Evolutionary conservation across 2,113 vertebrate species (phyloP).

Genomic region (Upupa epops): DNA sequence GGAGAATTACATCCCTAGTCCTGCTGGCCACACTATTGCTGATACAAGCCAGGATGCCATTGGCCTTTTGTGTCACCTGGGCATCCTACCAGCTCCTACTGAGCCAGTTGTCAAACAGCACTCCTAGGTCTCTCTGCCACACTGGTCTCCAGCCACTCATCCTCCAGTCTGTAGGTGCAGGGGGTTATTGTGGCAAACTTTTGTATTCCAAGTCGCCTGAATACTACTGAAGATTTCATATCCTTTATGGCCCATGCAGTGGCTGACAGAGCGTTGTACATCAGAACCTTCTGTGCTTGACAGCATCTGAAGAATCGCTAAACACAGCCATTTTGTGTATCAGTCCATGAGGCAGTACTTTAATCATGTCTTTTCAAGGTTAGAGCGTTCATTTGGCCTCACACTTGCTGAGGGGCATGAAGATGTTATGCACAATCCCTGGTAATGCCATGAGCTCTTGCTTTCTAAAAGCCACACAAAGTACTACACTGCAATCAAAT

Average conservation of each 20-base stretch:
- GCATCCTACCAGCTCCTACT: too few relatives aligned
- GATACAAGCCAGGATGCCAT: too few relatives aligned
- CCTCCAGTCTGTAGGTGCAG: too few relatives aligned
- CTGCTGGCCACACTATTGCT: too few relatives aligned
- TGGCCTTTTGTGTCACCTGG: too few relatives aligned
- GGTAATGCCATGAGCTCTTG: constrained; percentile 37
- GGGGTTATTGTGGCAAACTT: too few relatives aligned
- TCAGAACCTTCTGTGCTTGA: neutral
- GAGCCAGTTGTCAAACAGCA: too few relatives aligned
- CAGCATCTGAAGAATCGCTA: constrained; percentile 23
- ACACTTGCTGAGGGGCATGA: constrained; percentile 15
- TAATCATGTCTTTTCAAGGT: constrained; percentile 49
- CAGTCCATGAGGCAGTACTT: neutral
- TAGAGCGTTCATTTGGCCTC: constrained; percentile 52
- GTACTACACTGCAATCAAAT: constrained; percentile 42
- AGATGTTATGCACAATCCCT: neutral
- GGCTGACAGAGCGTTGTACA: neutral
- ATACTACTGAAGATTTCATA: neutral
- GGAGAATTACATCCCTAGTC: too few relatives aligned
- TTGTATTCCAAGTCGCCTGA: neutral
- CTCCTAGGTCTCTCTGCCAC: too few relatives aligned
- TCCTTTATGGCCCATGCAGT: neutral
- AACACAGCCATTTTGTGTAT: constrained; percentile 26
- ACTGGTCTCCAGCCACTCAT: too few relatives aligned
- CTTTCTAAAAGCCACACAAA: constrained; percentile 49